These are phyloP conservation scores for Intellagama lesueurii DNA, from an alignment of 2,797 vertebrate genomes.

Conservation along the genomic window DNA sequence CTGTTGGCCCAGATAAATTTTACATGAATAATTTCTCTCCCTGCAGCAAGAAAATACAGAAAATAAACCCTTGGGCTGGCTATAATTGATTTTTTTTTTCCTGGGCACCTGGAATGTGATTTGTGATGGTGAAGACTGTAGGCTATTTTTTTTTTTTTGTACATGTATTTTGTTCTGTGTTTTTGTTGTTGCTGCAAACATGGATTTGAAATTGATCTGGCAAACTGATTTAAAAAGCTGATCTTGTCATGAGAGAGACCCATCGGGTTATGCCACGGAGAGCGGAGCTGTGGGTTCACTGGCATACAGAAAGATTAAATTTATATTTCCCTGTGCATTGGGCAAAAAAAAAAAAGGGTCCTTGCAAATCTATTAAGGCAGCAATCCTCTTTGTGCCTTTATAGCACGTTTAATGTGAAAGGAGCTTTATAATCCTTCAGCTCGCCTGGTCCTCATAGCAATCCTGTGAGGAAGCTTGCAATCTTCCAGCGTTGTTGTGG, in stretches of 20 bases:
- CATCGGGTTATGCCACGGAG: not conserved
- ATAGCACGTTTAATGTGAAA: not conserved
- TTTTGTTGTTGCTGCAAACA: not conserved
- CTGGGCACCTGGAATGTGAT: conserved; percentile 18
- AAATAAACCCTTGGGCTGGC: conserved; percentile 2
- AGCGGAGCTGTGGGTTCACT: not conserved
- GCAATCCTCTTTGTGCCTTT: not conserved
- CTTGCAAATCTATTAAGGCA: not conserved
- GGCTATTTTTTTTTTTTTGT: not conserved
- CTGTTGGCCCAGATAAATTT: conserved; percentile 39
- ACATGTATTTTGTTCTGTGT: not conserved
- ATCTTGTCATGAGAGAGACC: conserved; percentile 1
- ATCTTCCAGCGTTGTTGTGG: not conserved
- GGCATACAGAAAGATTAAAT: not conserved
- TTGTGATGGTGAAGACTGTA: not conserved
- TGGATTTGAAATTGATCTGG: conserved; percentile 36
- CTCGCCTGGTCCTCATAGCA: not conserved
- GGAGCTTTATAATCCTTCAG: not conserved
- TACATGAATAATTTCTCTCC: conserved; percentile 36
- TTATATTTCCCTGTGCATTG: not conserved
- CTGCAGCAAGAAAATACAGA: conserved; percentile 27
- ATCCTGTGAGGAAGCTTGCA: not conserved
- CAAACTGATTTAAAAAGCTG: conserved; percentile 20
- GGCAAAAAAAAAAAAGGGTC: not conserved
- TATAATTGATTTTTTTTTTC: not conserved